Conservation (phyloP, 2,113 vertebrate genomes). For the Myrmecophaga tridactyla region DNA sequence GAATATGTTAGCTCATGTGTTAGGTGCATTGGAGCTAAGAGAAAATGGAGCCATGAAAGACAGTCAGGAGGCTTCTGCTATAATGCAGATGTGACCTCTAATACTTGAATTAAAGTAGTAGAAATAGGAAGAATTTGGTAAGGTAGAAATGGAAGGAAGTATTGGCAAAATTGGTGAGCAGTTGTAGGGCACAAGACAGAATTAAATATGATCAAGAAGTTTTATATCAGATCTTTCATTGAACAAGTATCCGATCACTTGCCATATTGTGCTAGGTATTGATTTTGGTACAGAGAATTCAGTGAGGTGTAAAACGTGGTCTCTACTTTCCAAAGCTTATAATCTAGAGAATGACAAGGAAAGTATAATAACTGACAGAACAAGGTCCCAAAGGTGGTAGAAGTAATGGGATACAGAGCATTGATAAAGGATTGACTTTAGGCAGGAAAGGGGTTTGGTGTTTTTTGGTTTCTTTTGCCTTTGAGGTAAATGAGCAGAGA, state of each 20-base stretch:
- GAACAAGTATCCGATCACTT: background rate
- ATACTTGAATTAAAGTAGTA: constrained; percentile 29
- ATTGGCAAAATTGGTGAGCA: constrained; percentile 24
- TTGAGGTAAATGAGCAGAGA: background rate
- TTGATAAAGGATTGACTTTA: background rate
- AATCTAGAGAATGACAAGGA: background rate
- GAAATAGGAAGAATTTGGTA: background rate
- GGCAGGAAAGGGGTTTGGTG: background rate
- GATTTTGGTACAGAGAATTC: background rate
- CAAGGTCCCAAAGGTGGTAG: background rate
- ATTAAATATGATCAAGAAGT: background rate
- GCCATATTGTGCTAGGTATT: background rate
- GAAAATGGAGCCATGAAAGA: background rate
- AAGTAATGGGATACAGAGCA: background rate
- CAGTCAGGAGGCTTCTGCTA: background rate
- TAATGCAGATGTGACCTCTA: background rate
- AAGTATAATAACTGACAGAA: background rate
- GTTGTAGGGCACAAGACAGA: background rate
- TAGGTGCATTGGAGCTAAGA: background rate
- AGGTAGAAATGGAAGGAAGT: background rate
- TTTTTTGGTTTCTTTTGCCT: background rate
- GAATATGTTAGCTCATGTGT: background rate
- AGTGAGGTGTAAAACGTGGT: background rate
- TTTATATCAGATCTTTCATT: constrained; percentile 44
- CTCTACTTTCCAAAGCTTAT: background rate